phyloP scores from a whole-genome alignment of 2,888 invertebrate species.

The Spialia ferax region DNA sequence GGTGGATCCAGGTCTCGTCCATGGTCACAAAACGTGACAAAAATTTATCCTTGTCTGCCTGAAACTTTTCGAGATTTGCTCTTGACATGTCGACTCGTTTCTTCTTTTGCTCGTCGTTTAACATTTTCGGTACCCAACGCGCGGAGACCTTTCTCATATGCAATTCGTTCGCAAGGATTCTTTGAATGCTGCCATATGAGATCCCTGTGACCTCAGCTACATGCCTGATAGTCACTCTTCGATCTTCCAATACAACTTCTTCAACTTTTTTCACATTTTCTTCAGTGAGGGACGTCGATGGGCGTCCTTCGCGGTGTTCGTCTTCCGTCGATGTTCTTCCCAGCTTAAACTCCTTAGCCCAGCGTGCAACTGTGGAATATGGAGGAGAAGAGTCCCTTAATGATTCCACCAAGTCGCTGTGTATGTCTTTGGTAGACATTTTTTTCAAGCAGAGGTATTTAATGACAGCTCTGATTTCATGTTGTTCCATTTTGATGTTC shows the following conservation, averaged over 20 bases:
- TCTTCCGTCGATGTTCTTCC: no score
- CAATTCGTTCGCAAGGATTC: constrained; percentile 3
- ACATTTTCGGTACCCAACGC: not conserved
- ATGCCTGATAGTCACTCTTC: not conserved
- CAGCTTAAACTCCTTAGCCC: no score
- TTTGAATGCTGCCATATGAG: not conserved
- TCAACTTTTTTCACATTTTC: not conserved
- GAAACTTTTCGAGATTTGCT: not conserved
- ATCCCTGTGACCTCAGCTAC: not conserved
- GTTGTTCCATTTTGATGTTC: no score
- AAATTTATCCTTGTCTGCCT: not conserved
- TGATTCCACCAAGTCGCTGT: no score
- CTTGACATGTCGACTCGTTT: not conserved
- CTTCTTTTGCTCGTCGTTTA: not conserved
- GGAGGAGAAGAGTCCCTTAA: no score
- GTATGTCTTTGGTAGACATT: no score
- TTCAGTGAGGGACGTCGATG: not conserved
- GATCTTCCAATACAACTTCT: not conserved
- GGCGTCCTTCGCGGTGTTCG: not conserved
- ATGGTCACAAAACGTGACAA: not conserved
- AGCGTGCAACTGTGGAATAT: no score
- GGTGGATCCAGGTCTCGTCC: not conserved
- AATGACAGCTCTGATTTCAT: no score
- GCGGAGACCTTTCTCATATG: not conserved
- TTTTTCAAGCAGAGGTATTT: no score